Base-by-base conservation (phyloP, 2,888 invertebrate genomes). In the Cephus pygmeus region DNA sequence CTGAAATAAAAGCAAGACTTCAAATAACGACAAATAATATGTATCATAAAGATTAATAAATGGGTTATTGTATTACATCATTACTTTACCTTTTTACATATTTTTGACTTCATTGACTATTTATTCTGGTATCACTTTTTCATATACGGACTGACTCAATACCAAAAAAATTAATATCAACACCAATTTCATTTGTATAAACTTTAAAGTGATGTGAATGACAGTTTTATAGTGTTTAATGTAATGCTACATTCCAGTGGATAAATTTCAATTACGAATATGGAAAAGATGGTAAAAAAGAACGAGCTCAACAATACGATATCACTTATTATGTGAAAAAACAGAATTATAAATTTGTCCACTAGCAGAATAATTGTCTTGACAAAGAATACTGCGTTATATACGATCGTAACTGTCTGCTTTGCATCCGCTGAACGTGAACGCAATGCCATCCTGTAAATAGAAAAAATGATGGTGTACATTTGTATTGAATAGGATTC, bases 391-490 rank as follows among this genome's bases (percentile, higher is more conserved):
- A 23, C 23, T 56, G 9, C 23, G 2, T 90, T 90, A 93, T 85
- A 94, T 93, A 87, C 92, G 90, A 86, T 93, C 93, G 82, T 94
- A 94, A 73, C 92, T 92, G 92, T 93, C 83, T 90, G 85, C 91
- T 85, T 93, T 93, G 91, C 94, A 95, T 3, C 95, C 95, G 85
- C 93, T 94, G 75, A 93, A 87, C 12, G 93, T 87, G 85, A 94
- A 95, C 23, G 93, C 91, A 89, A 94, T 91, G 31, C 95, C 95
- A 87, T 95, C 95, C 95, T 95, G 89, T 71, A 93, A 93, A 76
- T 85, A 79, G 80, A 73, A 81, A 73, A 69, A 81, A 76, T 81
- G 12, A 71, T 69, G 75, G 76, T 36, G 12, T 30, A 2, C 9
- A 71, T 33, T 71, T 11, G 56, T 56, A 71, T n/a, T 12, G 3